Conservation (phyloP, 2,797 vertebrate genomes). For the Trachops cirrhosus region DNA sequence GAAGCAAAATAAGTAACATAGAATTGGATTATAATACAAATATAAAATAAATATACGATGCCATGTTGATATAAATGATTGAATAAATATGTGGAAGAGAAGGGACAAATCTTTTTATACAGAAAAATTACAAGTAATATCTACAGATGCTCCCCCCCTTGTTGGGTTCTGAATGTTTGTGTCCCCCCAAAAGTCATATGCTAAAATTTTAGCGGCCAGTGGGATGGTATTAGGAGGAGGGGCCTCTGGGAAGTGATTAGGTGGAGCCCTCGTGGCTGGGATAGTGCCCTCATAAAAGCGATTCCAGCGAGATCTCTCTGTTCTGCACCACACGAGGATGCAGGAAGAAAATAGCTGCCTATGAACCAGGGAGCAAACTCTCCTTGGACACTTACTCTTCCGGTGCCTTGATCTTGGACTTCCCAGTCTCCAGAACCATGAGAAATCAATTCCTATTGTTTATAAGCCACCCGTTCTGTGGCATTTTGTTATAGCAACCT, state of each 20-base stretch:
- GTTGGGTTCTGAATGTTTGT: not conserved
- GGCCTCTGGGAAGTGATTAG: not conserved
- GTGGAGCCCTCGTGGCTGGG: not conserved
- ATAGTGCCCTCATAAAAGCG: not conserved
- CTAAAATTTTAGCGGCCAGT: not conserved
- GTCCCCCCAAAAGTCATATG: not conserved
- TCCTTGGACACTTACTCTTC: not conserved
- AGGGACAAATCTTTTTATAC: not conserved
- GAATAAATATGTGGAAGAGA: not conserved
- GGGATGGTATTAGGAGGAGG: not conserved
- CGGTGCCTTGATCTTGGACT: not conserved
- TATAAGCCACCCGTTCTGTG: not conserved
- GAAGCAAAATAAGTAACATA: not conserved
- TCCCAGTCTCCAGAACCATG: not conserved
- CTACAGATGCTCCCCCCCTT: not conserved
- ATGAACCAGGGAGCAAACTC: not conserved
- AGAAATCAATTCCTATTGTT: not conserved
- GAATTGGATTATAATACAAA: not conserved
- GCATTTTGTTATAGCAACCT: not conserved
- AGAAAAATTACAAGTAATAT: not conserved
- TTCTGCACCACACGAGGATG: not conserved
- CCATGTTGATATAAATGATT: not conserved
- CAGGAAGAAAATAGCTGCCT: not conserved
- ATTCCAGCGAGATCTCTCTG: not conserved
- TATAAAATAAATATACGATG: not conserved